Conservation (phyloP, 2,888 invertebrate genomes). For the Periphyllus acericola region DNA sequence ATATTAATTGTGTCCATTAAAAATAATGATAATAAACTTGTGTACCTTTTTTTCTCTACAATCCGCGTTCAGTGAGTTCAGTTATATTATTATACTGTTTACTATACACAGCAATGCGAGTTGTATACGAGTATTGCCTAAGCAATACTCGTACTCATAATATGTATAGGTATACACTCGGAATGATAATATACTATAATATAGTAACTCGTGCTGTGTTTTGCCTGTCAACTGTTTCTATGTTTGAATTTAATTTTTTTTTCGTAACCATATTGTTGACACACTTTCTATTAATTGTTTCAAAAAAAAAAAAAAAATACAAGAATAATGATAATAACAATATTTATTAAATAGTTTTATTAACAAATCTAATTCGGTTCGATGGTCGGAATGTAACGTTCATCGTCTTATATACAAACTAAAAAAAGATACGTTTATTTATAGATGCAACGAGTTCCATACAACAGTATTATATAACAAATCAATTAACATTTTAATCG, state of each 20-base stretch:
- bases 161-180: background rate
- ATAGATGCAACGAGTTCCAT: too few species aligned
- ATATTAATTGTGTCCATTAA: conserved; percentile 47
- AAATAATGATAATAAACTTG: conserved; percentile 37
- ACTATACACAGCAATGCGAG: background rate
- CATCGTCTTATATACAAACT: too few species aligned
- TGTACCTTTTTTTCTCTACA: conserved; percentile 6
- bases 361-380: too few species aligned
- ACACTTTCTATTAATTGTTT: conserved; percentile 38
- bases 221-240: conserved; percentile 10
- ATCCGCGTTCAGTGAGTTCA: background rate
- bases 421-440: too few species aligned
- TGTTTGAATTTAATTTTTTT: background rate
- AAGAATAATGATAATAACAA: background rate
- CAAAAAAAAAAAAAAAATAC: background rate
- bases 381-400: too few species aligned
- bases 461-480: too few species aligned
- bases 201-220: background rate
- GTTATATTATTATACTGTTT: conserved; percentile 19
- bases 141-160: background rate
- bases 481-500: too few species aligned
- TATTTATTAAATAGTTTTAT: too few species aligned
- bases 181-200: background rate
- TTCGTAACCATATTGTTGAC: conserved; percentile 10
- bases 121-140: background rate